These are phyloP conservation scores for Pluvianellus socialis DNA, from an alignment of 2,113 vertebrate species.

Conservation along the genomic window DNA sequence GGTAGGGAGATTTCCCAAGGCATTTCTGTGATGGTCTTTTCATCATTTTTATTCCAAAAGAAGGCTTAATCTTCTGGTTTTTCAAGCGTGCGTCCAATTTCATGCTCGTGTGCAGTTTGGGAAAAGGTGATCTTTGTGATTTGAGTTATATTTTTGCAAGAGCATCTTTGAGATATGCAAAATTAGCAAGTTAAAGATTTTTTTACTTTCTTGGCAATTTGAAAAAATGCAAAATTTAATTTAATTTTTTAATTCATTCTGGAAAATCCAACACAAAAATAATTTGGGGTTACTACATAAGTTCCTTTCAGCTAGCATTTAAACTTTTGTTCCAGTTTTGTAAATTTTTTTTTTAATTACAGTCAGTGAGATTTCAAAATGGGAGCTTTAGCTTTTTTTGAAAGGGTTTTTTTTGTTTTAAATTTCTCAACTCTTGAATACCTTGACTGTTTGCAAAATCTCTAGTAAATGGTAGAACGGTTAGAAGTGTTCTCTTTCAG, in stretches of 20 bases:
- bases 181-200: not conserved
- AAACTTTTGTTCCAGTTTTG: not conserved
- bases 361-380: not conserved
- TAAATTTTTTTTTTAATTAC: not conserved
- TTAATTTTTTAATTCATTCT: not conserved
- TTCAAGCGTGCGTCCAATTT: not conserved
- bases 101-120: not conserved
- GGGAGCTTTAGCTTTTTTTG: not conserved
- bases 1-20: slow-evolving; percentile 5
- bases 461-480: not conserved
- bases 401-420: not conserved
- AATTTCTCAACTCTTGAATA: not conserved
- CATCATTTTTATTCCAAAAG: not conserved
- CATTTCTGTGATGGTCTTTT: not conserved
- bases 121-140: not conserved
- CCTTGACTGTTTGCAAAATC: not conserved
- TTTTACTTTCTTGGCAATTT: not conserved
- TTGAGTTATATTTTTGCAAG: not conserved
- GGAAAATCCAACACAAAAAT: not conserved
- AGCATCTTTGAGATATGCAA: not conserved
- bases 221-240: not conserved
- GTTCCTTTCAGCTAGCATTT: not conserved
- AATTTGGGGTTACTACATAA: not conserved
- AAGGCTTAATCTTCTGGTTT: slow-evolving; percentile 5
- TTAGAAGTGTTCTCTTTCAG: not conserved